Conservation (phyloP, 1,140 invertebrate species). For the Drosophila micromelanica region DNA sequence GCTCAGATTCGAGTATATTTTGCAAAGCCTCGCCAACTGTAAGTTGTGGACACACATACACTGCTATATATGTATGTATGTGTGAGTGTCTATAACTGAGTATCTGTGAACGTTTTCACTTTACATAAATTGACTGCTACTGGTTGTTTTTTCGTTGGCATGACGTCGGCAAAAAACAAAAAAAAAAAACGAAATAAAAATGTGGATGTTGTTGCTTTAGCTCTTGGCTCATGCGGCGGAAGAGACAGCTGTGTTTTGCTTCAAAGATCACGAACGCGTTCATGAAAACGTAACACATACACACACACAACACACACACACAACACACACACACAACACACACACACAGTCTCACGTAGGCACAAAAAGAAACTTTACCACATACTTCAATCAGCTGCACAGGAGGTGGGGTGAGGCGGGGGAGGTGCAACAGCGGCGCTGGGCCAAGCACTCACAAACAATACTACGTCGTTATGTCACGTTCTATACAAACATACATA, state of each 20-base stretch:
- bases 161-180: constrained; percentile 62
- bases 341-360: too few species aligned
- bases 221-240: constrained; percentile 61
- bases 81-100: constrained; percentile 21
- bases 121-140: constrained; percentile 67
- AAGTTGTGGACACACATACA: constrained; percentile 6
- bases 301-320: constrained; percentile 18
- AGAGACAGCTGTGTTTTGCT: constrained; percentile 78
- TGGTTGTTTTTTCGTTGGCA: constrained; percentile 58
- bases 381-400: constrained; percentile 25
- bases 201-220: constrained; percentile 43
- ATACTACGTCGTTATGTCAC: constrained; percentile 76
- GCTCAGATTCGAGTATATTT: background rate
- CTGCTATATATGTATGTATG: constrained; percentile 19
- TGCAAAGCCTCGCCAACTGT: constrained; percentile 24
- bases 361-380: constrained; percentile 48
- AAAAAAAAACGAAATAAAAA: constrained; percentile 4
- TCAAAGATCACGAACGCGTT: constrained; percentile 82
- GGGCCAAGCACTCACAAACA: constrained; percentile 72
- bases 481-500: constrained; percentile 49
- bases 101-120: constrained; percentile 54
- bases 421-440: background rate
- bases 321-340: constrained; percentile 14
- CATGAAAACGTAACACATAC: constrained; percentile 66
- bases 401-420: background rate